Evolutionary conservation across 2,888 invertebrate species (phyloP).

Genomic region (Anthophora plumipes): DNA sequence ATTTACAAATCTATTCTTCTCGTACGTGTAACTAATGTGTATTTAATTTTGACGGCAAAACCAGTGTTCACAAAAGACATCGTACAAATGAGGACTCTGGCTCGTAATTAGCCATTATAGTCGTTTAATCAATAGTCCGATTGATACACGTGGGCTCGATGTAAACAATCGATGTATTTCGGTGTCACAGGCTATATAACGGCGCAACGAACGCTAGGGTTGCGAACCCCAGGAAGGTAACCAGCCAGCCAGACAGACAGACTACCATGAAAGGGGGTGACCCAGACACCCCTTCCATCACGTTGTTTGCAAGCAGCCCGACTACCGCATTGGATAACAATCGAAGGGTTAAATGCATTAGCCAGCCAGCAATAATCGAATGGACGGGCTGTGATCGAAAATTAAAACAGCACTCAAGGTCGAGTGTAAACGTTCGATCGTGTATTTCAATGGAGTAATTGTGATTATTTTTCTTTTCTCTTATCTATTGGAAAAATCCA

Average conservation of each 20-base stretch:
- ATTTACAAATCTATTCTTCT: not conserved
- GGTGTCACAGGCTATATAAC: conserved; percentile 60
- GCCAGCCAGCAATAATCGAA: conserved; percentile 35
- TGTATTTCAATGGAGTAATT: not conserved
- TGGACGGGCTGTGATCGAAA: conserved; percentile 6
- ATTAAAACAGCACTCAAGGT: conserved; percentile 34
- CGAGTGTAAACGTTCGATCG: not conserved
- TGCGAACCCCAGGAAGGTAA: conserved; percentile 77
- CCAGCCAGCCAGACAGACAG: conserved; percentile 74
- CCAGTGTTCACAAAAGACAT: not conserved
- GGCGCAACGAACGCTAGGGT: conserved; percentile 70
- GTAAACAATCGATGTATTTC: conserved; percentile 73
- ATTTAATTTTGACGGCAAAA: not conserved
- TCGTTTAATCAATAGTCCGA: conserved; percentile 51
- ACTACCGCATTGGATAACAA: conserved; percentile 75
- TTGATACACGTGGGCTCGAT: conserved; percentile 40
- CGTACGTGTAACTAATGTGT: not conserved
- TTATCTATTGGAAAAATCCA: no score
- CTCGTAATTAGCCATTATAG: conserved; percentile 46
- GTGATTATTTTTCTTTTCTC: no score
- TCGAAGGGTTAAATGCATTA: conserved; percentile 58
- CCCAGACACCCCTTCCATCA: conserved; percentile 82
- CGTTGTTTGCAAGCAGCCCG: conserved; percentile 71
- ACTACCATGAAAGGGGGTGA: conserved; percentile 81
- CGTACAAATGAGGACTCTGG: not conserved